Percentiles rank a stretch among this genome's conserved stretches.
Conservation (phyloP, 2,888 invertebrate genomes). For the Ormyrus nitidulus region DNA sequence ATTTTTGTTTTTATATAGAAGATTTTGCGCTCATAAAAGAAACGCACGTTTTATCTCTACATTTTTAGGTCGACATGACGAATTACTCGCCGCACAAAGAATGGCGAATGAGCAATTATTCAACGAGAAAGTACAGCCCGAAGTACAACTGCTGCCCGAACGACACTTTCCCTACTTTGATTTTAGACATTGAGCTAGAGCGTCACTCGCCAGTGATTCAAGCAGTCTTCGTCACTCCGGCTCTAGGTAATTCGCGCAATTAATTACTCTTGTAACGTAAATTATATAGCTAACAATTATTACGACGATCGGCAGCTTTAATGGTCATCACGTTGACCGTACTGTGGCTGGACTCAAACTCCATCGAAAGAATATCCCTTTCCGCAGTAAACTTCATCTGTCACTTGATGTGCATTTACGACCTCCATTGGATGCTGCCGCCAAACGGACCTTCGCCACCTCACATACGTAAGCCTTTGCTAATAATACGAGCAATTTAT, state of each 20-base stretch:
- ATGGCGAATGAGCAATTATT: slow-evolving; percentile 78
- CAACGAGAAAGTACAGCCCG: slow-evolving; percentile 75
- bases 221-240: slow-evolving; percentile 79
- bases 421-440: slow-evolving; percentile 80
- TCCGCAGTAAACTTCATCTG: slow-evolving; percentile 80
- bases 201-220: slow-evolving; percentile 79
- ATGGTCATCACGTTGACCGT: slow-evolving; percentile 79
- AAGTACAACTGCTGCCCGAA: slow-evolving; percentile 78
- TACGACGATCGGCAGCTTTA: slow-evolving; percentile 72
- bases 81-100: slow-evolving; percentile 78
- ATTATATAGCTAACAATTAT: too few species aligned
- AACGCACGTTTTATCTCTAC: too few species aligned
- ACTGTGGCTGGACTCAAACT: slow-evolving; percentile 78
- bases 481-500: background rate
- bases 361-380: slow-evolving; percentile 78
- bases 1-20: background rate
- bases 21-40: background rate
- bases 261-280: background rate
- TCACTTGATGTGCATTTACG: slow-evolving; percentile 79
- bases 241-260: slow-evolving; percentile 69
- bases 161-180: slow-evolving; percentile 80
- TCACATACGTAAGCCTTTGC: slow-evolving; percentile 76
- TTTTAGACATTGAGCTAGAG: slow-evolving; percentile 78
- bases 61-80: slow-evolving; percentile 72
- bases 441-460: slow-evolving; percentile 80